Conservation (phyloP, 2,113 vertebrate species). For the Rhea americana region DNA sequence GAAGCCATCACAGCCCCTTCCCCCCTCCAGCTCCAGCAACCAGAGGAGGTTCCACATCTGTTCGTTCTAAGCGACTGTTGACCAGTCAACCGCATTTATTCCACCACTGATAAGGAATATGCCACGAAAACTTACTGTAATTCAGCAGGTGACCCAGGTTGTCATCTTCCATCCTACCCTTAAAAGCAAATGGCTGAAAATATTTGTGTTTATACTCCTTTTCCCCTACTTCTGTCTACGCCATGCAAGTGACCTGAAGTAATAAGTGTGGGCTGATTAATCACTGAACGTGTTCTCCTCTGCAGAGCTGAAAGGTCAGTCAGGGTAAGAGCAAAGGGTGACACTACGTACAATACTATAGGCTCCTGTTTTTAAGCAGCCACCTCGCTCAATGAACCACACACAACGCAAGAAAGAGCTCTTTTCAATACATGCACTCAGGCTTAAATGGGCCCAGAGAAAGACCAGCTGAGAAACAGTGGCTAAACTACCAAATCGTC, state of each 20-base stretch:
- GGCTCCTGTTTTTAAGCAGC: slow-evolving; percentile 50
- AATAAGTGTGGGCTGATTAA: slow-evolving; percentile 47
- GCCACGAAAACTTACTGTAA: neutral
- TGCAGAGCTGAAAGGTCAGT: slow-evolving; percentile 22
- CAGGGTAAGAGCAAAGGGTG: slow-evolving; percentile 34
- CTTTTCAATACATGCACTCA: slow-evolving; percentile 60
- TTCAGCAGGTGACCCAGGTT: neutral
- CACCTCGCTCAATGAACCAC: slow-evolving; percentile 74
- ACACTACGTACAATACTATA: neutral
- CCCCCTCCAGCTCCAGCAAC: neutral
- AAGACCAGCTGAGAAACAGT: slow-evolving; percentile 22
- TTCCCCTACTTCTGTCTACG: neutral
- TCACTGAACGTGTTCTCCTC: neutral
- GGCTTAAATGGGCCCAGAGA: slow-evolving; percentile 37
- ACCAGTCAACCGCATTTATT: neutral
- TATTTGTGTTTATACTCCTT: slow-evolving; percentile 40
- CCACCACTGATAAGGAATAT: neutral
- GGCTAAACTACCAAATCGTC: neutral
- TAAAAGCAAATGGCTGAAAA: slow-evolving; percentile 34
- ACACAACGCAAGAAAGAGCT: slow-evolving; percentile 45
- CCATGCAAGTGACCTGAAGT: slow-evolving; percentile 30
- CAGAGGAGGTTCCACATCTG: neutral
- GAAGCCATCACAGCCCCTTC: neutral
- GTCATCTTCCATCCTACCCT: slow-evolving; percentile 4
- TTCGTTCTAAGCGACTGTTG: neutral